Evolutionary conservation across 2,113 vertebrate species (phyloP).

Genomic region (chimpanzee (Pan troglodytes)): NHGRI_mPanTro3-v2.1_pri NC_072418.2:35142001-35142500

Average conservation of each 20-base stretch:
- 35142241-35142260: background rate
- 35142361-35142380: conserved; percentile 82
- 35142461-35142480: conserved; percentile 91
- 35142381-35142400: conserved; percentile 89
- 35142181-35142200: background rate
- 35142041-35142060: conserved; percentile 24
- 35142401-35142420: conserved; percentile 88
- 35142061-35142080: conserved; percentile 40
- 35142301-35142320: conserved; percentile 46
- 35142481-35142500: conserved; percentile 88
- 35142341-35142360: conserved; percentile 85
- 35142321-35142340: conserved; percentile 69
- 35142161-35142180: background rate
- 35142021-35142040: background rate
- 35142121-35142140: conserved; percentile 58
- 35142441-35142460: conserved; percentile 91
- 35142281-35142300: conserved; percentile 52
- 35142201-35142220: background rate
- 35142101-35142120: background rate
- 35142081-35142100: background rate
- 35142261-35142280: background rate
- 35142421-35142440: conserved; percentile 92
- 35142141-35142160: conserved; percentile 6
- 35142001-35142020: conserved; percentile 52
- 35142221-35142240: background rate